Evolutionary conservation across 2,888 invertebrate genomes (phyloP), one percentile per base, ranked within the genome.

Genomic region (Hydriomena furcata): DNA sequence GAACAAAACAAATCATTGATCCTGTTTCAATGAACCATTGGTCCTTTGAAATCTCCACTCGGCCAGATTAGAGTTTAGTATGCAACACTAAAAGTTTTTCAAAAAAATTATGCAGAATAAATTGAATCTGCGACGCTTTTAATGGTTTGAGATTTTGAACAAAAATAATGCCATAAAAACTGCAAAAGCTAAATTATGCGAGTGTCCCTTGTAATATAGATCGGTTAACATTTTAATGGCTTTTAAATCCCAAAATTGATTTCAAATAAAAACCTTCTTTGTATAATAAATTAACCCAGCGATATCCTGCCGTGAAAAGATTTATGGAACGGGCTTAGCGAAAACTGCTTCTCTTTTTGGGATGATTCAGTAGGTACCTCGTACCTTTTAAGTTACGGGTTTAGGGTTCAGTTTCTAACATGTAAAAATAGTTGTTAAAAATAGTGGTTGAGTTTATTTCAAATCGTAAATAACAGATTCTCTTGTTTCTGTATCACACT

Each of bases 251-350:
- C 38, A 41, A 51, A 58, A 55, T 52, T 42, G 43, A 54, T 36
- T 48, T 12, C 25, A 44, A 51, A 52, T 60, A 59, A 62, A 63
- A 52, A 38, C 46, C n/a, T 37, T 52, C 38, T 49, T 41, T 36
- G 45, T 47, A 40, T 44, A 36, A 52, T 50, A 48, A 34, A 49
- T 57, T 30, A 25, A 2, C 24, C 35, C 27, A 6, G 21, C 23
- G n/a, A 7, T 34, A 8, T 28, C 31, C 42, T 35, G 24, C 24
- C 4, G 23, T 10, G 11, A 17, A 12, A 28, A 35, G 45, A 55
- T 55, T 58, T 53, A 53, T 58, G 32, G 8, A 20, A 46, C 25
- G 21, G 25, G 2, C 12, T 31, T 7, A 21, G 17, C 17, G 24
- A 50, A 28, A 35, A 28, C 11, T 36, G 34, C 35, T 36, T 30